Evolutionary conservation across 2,888 invertebrate genomes (phyloP).

Genomic region (Dryobota labecula): DNA sequence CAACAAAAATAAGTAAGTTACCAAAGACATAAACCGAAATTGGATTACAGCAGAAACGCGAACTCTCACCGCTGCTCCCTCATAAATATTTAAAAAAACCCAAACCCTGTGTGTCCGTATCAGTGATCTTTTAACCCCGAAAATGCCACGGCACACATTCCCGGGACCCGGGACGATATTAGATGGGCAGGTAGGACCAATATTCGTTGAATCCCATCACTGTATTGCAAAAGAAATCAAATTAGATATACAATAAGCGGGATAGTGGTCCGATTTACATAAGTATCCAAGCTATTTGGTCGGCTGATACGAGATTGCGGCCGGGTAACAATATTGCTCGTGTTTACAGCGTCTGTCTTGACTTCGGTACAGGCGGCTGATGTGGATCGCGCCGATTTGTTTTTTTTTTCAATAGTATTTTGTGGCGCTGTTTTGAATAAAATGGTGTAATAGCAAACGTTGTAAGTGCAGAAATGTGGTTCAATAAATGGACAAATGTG

Average conservation of each 20-base stretch:
- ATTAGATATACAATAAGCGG: slow-evolving; percentile 90
- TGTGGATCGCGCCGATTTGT: slow-evolving; percentile 68
- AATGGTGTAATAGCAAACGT: slow-evolving; percentile 48
- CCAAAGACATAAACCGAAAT: slow-evolving; percentile 90
- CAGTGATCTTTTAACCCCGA: slow-evolving; percentile 87
- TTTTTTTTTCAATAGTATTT: slow-evolving; percentile 67
- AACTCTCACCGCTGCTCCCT: slow-evolving; percentile 82
- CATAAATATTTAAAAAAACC: slow-evolving; percentile 90
- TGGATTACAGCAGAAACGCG: slow-evolving; percentile 86
- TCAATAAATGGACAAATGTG: slow-evolving; percentile 15
- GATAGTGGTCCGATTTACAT: slow-evolving; percentile 88
- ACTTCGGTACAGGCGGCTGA: slow-evolving; percentile 65
- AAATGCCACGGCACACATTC: slow-evolving; percentile 79
- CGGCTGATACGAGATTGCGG: slow-evolving; percentile 89
- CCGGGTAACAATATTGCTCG: slow-evolving; percentile 86
- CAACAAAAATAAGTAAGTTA: slow-evolving; percentile 85
- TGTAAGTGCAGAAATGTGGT: slow-evolving; percentile 37
- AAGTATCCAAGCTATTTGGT: slow-evolving; percentile 89
- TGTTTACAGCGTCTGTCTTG: slow-evolving; percentile 73
- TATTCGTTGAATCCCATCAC: slow-evolving; percentile 87
- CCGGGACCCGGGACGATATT: slow-evolving; percentile 79
- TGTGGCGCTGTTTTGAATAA: slow-evolving; percentile 60
- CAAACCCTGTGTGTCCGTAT: slow-evolving; percentile 82
- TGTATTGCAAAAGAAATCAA: slow-evolving; percentile 89
- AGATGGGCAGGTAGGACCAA: slow-evolving; percentile 85